Evolutionary conservation across 2,888 invertebrate species (phyloP), one percentile per base, ranked within the genome.

Genomic region (Elmis aenea): DNA sequence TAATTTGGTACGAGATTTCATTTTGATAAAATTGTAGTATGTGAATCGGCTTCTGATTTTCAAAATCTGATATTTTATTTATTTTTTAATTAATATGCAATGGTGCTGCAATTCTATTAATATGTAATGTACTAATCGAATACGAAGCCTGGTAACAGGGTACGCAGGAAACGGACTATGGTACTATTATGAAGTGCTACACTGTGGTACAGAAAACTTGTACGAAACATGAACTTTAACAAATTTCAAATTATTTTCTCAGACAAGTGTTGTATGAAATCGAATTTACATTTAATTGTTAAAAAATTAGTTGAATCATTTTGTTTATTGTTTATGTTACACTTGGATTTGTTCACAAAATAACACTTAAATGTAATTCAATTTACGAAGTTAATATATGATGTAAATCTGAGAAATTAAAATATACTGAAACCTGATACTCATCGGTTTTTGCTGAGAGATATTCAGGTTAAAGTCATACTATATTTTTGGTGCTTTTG

Each of bases 1-100:
- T 54, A 54, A 53, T 55, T 56, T 51, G 53, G 51, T 52, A 53
- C 53, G 48, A 45, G 18, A 18, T 25, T 15, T 12, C 3, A 20
- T 14, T 21, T 18, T 30, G 27, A n/a, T 28, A 18, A 18, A n/a
- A 2, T 31, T 21, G 5, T 13, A 10, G 20, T 31, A 25, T 5
- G 3, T 5, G 2, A 21, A 31, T 2, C 10, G 10, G 13, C 22
- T 21, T 37, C 24, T 8, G 10, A 23, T 35, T 22, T 22, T 23
- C n/a, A 13, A 21, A n/a, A n/a, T n/a, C n/a, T n/a, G n/a, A n/a
- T 12, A 10, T 30, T 37, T 26, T 25, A 26, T 21, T 35, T 23
- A 26, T 10, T 11, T 36, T 30, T 38, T 34, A 28, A 24, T 44
- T 30, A 16, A 26, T 28, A 30, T 24, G 31, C 28, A 23, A 15